Evolutionary conservation across 2,888 invertebrate species (phyloP), one percentile per base, ranked within the genome.

Genomic region (Falcaria lacertinaria): DNA sequence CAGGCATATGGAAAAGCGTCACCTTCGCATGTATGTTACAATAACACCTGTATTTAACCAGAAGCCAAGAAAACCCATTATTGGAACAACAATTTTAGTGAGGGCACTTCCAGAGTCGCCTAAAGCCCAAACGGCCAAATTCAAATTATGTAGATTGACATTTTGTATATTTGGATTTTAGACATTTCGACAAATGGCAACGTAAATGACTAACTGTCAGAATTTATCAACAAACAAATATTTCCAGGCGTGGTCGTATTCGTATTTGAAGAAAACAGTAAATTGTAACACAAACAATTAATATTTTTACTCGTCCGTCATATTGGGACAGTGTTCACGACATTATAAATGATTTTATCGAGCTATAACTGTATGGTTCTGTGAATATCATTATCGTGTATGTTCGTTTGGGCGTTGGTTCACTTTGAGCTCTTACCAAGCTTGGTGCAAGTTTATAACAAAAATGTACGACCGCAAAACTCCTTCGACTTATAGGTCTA

Each of bases 401-500:
- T 5, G 1, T 5, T 16, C 2, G 41, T 38, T 40, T 54, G 64
- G 71, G 71, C 71, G 70, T 69, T 40, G 48, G 56, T 64, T 48
- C 44, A 36, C 34, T 43, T 41, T 46, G 44, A 44, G 50, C 45
- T 42, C 41, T 42, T 33, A 43, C n/a, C 28, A 50, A 55, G 53
- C 34, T 50, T n/a, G n/a, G n/a, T n/a, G n/a, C n/a, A n/a, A n/a
- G n/a, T n/a, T n/a, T n/a, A n/a, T 48, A 48, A 43, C 39, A 45
- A 74, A 55, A 42, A 89, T 89, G 89, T 94, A 95, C 80, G 94
- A 94, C 41, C 92, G 95, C 64, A 95, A 95, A 80, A 94, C 95
- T 17, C 96, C 96, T 3, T 95, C 95, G 43, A 94, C 95, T 2
- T 92, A 92, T 66, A 89, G 92, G 60, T 96, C 96, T 37, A 96